Conservation (phyloP, 2,888 invertebrate genomes). For the Amiota communis region DNA sequence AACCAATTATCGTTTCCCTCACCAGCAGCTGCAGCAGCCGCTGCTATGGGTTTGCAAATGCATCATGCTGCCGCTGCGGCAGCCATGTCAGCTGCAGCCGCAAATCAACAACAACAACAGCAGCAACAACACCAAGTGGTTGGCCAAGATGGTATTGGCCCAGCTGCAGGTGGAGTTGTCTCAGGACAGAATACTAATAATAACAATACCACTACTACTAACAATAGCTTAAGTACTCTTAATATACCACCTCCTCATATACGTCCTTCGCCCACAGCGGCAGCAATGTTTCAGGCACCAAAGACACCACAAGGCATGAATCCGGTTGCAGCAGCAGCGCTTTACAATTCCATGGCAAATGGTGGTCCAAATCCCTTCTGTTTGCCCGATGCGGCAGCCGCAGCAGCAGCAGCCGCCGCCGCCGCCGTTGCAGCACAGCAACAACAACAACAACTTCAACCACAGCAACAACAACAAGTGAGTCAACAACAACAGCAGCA, state of each 20-base stretch:
- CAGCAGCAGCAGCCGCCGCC: constrained; percentile 38
- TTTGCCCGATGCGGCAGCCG: constrained; percentile 74
- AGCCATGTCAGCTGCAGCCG: constrained; percentile 65
- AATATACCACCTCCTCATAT: constrained; percentile 79
- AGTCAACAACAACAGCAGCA: constrained; percentile 78
- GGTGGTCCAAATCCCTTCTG: constrained; percentile 76
- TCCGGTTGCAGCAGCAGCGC: constrained; percentile 76
- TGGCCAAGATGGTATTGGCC: constrained; percentile 23
- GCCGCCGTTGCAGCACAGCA: constrained; percentile 78
- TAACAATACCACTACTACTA: constrained; percentile 66
- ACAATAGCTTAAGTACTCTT: constrained; percentile 75
- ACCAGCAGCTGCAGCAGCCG: constrained; percentile 72
- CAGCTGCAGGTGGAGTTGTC: constrained; percentile 37
- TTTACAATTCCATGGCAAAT: constrained; percentile 80
- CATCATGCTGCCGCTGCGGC: constrained; percentile 72
- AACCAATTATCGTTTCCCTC: constrained; percentile 73
- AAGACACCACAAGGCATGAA: constrained; percentile 81
- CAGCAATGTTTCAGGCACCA: constrained; percentile 87
- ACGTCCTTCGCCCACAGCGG: constrained; percentile 80
- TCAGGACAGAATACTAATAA: constrained; percentile 34
- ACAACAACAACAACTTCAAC: constrained; percentile 86
- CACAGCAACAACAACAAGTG: constrained; percentile 75
- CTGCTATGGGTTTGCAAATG: constrained; percentile 75
- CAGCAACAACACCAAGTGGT: constrained; percentile 34
- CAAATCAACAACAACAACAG: constrained; percentile 48